Evolutionary conservation across 2,888 invertebrate species (phyloP), one percentile per base, ranked within the genome.

Genomic region (Drosophila nr. fundita): DNA sequence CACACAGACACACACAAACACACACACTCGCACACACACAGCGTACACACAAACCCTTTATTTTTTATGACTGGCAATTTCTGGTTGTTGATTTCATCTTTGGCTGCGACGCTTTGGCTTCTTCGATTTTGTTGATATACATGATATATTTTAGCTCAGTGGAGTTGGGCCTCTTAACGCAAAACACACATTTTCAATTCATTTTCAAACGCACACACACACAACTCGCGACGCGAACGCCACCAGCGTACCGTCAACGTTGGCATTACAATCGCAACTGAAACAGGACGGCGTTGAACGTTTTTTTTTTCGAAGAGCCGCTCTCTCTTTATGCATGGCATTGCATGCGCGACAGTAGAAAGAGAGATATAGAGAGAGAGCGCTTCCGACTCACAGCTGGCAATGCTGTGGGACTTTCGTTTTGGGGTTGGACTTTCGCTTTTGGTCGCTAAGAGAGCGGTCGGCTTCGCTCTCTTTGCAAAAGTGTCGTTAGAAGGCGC

Each of bases 51-150:
- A 80, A 80, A 80, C 80, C 78, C 89, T 84, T 89, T 45, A 45
- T 45, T 83, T 85, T 86, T 86, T 89, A 86, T 86, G 85, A 89
- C 85, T 86, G 89, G 85, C 85, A 86, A 89, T 86, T 87, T 86
- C 87, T 84, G 76, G 80, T 82, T 89, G 87, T 87, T 89, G 90
- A 77, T 89, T 86, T 86, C 89, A 86, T 86, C 85, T 86, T 86
- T 86, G 87, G 89, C 85, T 86, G 73, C 73, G 69, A 63, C 84
- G 82, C 82, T 75, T 87, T 78, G 78, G 80, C 80, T 82, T 71
- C 82, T 86, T 83, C 71, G 82, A 77, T 84, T 84, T 74, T 73
- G 72, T 74, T 73, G 72, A 78, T 80, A 82, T 80, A 84, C 85
- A 87, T 89, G 83, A 86, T 86, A 89, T 89, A 84, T 76, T 65